Evolutionary conservation across 2,888 invertebrate species (phyloP).

Genomic region (Hipparchia sbordonii): DNA sequence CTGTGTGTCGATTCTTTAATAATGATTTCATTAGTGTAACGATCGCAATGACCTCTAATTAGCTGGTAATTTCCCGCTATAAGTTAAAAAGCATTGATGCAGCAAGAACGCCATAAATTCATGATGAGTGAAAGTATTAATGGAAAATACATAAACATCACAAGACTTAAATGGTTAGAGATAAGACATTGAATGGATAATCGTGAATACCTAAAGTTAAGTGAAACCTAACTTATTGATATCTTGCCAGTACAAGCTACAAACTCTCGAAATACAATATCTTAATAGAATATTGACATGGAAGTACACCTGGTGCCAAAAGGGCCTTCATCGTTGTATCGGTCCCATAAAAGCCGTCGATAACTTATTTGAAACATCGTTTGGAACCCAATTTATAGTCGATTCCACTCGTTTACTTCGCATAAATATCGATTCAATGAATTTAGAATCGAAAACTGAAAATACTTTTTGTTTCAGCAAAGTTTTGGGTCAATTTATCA

Average conservation of each 20-base stretch:
- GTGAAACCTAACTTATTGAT: neutral
- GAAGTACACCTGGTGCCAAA: conserved; percentile 37
- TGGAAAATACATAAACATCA: too few relatives aligned
- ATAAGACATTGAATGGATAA: neutral
- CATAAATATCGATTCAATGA: conserved; percentile 23
- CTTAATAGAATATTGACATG: conserved; percentile 37
- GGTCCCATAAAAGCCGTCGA: conserved; percentile 13
- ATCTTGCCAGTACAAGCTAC: neutral
- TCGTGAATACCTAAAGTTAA: neutral
- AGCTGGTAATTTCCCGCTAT: too few relatives aligned
- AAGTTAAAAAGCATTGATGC: too few relatives aligned
- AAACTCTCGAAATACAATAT: conserved; percentile 24
- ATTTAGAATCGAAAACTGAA: conserved; percentile 14
- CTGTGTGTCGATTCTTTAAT: too few relatives aligned
- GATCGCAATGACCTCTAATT: too few relatives aligned
- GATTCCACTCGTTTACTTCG: conserved; percentile 21
- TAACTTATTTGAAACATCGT: conserved; percentile 24
- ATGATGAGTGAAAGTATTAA: too few relatives aligned
- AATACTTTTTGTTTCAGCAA: conserved; percentile 10
- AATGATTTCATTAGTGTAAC: too few relatives aligned
- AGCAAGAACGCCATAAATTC: too few relatives aligned
- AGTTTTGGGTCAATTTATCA: conserved; percentile 21
- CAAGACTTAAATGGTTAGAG: too few relatives aligned
- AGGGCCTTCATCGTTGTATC: conserved; percentile 26
- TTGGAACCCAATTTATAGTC: conserved; percentile 15